Conservation (phyloP, 2,888 invertebrate genomes). For the Hoplodrina blanda region DNA sequence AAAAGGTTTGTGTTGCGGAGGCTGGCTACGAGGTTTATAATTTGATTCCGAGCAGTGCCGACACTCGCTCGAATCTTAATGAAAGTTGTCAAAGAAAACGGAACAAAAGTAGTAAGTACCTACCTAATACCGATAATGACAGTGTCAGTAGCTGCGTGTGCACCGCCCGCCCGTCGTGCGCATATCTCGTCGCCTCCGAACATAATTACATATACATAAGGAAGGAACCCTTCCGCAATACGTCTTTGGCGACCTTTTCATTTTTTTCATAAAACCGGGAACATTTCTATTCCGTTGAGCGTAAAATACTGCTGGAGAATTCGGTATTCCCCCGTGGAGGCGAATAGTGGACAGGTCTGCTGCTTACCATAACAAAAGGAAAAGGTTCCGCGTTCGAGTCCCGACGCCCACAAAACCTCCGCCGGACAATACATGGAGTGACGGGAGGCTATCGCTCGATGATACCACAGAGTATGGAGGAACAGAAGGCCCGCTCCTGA, state of each 20-base stretch:
- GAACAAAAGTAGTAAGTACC: conserved; percentile 8
- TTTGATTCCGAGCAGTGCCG: conserved; percentile 13
- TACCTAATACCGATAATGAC: conserved; percentile 17
- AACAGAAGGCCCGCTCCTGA: conserved; percentile 33
- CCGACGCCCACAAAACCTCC: conserved; percentile 39
- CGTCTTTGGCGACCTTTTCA: conserved; percentile 36
- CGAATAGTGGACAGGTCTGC: conserved; percentile 57
- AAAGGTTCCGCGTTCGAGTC: conserved; percentile 41
- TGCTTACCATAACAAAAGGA: conserved; percentile 63
- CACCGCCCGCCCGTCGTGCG: conserved; percentile 12
- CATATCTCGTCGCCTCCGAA: conserved; percentile 30
- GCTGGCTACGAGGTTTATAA: conserved; percentile 29
- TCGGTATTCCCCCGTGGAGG: conserved; percentile 22
- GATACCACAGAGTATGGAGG: background rate
- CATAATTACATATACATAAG: conserved; percentile 38
- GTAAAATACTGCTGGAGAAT: conserved; percentile 47
- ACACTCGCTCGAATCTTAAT: background rate
- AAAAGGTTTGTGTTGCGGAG: conserved; percentile 21
- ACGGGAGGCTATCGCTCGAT: conserved; percentile 39
- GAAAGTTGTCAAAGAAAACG: conserved; percentile 8
- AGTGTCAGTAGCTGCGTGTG: conserved; percentile 7
- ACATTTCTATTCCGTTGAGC: conserved; percentile 43
- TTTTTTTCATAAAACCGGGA: conserved; percentile 43
- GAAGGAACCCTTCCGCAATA: conserved; percentile 57
- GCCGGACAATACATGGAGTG: conserved; percentile 52